phyloP scores from a whole-genome alignment of 2,113 vertebrate genomes.

The human region GRCh38 chr17:34610001-34610500 shows the following conservation, averaged over 20 bases:
- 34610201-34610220: constrained; percentile 54
- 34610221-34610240: constrained; percentile 64
- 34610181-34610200: constrained; percentile 61
- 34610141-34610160: neutral
- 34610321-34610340: neutral
- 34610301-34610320: constrained; percentile 68
- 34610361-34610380: neutral
- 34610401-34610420: neutral
- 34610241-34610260: constrained; percentile 59
- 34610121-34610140: neutral
- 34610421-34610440: neutral
- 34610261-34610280: constrained; percentile 59
- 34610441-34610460: rapidly evolving
- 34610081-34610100: rapidly evolving
- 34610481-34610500: neutral
- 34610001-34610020: rapidly evolving
- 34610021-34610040: neutral
- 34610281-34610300: constrained; percentile 43
- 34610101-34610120: neutral
- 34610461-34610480: neutral
- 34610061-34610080: rapidly evolving
- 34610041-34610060: neutral
- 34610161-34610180: constrained; percentile 46
- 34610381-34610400: neutral
- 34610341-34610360: neutral